phyloP scores from a whole-genome alignment of 1,140 invertebrate genomes.

The Drosophila parabipectinata region DNA sequence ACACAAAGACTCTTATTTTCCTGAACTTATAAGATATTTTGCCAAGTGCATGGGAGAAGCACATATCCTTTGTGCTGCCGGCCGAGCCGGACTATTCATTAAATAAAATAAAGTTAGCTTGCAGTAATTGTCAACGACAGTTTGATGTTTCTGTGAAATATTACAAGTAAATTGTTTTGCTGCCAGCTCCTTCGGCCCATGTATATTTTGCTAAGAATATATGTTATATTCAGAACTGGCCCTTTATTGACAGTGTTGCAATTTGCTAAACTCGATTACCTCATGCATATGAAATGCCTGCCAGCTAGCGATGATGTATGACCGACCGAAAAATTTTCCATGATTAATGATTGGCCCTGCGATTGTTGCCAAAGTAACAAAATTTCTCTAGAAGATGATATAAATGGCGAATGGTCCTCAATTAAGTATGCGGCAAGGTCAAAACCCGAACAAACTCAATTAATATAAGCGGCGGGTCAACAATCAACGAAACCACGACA shows the following conservation, averaged over 20 bases:
- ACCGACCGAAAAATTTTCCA: conserved; percentile 10
- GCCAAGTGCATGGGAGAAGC: conserved; percentile 10
- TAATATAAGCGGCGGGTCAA: conserved; percentile 74
- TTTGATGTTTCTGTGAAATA: conserved; percentile 80
- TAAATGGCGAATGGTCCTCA: conserved; percentile 10
- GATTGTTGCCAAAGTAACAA: conserved; percentile 46
- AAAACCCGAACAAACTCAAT: conserved; percentile 75
- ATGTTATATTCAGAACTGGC: conserved; percentile 68
- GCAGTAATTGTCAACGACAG: conserved; percentile 81
- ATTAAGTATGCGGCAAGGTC: conserved; percentile 71
- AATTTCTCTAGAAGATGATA: conserved; percentile 6
- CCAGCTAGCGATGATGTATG: conserved; percentile 58
- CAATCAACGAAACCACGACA: conserved; percentile 53
- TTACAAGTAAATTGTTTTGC: conserved; percentile 75
- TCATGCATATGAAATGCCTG: conserved; percentile 69
- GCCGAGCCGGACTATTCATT: conserved; percentile 64
- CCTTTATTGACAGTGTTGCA: conserved; percentile 74
- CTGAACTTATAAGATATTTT: too few relatives aligned
- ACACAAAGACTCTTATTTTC: background rate
- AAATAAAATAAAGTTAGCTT: conserved; percentile 77
- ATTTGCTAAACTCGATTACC: conserved; percentile 73
- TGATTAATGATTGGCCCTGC: conserved; percentile 52
- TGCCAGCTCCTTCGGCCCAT: conserved; percentile 37
- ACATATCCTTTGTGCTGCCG: conserved; percentile 40
- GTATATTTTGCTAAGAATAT: conserved; percentile 60